Base-by-base conservation (phyloP, 2,113 vertebrate genomes). In the Gallinago paraguaiae region DNA sequence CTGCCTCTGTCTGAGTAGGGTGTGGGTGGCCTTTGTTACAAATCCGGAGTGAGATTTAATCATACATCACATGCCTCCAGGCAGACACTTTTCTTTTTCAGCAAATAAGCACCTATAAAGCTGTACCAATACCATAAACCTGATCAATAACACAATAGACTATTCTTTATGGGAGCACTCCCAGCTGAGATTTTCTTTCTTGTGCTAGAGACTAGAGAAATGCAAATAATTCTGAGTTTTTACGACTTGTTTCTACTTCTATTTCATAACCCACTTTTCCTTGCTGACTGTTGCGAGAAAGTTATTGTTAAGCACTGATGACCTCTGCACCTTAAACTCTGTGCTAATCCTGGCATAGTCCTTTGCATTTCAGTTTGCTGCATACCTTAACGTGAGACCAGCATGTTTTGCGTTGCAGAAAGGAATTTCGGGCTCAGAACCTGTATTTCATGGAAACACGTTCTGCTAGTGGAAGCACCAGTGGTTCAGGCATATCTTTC, bases 271-370 rank as follows among this genome's bases (percentile, higher is more conserved):
- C 57, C n/a, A 48, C 60, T 84, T 92, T 78, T 92, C 88, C 69
- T 84, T 76, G 69, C 77, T 95, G 88, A 70, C 82, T 91, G 63
- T 89, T 89, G 63, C 2, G 8, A 76, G 91, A 95, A 96, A 95
- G 92, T 85, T 93, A 71, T 86, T 93, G 80, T 83, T 69, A 82
- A 95, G 86, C 61, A 37, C 77, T 17, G 74, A 22, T 94, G 95
- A 96, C 92, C 96, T 93, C 91, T 97, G 96, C 77, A 89, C 96
- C 86, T 79, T 86, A 88, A 92, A 67, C 91, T 92, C 89, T 57
- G 50, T 85, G 92, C 70, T 93, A 93, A 93, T 96, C 96, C 89
- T 70, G 46, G 30, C 59, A 22, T 67, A 41, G 77, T 80, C 53
- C 89, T 94, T 92, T 94, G 78, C 79, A 79, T 83, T 94, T 93